Evolutionary conservation across 2,797 vertebrate genomes (phyloP).

Genomic region (Dipus sagitta): DNA sequence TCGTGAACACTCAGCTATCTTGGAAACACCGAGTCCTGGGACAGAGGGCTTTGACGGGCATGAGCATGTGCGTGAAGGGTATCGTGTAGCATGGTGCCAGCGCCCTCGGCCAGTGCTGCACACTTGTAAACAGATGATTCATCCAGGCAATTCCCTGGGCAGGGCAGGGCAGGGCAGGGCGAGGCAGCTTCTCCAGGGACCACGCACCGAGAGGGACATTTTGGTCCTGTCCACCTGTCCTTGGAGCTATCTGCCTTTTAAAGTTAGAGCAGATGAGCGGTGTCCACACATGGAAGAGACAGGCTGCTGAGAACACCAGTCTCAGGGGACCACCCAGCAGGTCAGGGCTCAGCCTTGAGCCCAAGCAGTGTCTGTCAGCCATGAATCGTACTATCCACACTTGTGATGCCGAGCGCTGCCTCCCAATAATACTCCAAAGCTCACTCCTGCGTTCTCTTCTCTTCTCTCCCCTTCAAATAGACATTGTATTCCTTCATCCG

Average conservation of each 20-base stretch:
- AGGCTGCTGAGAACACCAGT: not conserved
- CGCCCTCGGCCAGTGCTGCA: not conserved
- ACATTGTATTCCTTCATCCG: not conserved
- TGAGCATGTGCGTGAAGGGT: slow-evolving; percentile 84
- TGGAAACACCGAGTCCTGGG: slow-evolving; percentile 68
- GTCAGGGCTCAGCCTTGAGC: not conserved
- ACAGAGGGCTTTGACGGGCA: slow-evolving; percentile 87
- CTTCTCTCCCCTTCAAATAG: not conserved
- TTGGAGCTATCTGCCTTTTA: slow-evolving; percentile 52
- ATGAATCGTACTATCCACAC: not conserved
- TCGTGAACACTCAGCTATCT: slow-evolving; percentile 92
- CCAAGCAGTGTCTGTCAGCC: not conserved
- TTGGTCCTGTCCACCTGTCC: not conserved
- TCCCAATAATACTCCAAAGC: not conserved
- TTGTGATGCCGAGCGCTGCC: not conserved
- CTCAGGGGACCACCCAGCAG: not conserved
- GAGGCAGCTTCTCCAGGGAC: not conserved
- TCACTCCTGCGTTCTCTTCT: not conserved
- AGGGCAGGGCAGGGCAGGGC: slow-evolving; percentile 12
- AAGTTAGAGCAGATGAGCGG: slow-evolving; percentile 40
- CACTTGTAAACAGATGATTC: not conserved
- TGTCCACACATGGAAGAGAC: not conserved
- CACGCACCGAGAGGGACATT: accelerated
- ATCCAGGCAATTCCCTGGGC: not conserved
- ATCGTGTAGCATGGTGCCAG: slow-evolving; percentile 74